Evolutionary conservation across 2,888 invertebrate genomes (phyloP), one percentile per base, ranked within the genome.

Genomic region (Apodemia zela): DNA sequence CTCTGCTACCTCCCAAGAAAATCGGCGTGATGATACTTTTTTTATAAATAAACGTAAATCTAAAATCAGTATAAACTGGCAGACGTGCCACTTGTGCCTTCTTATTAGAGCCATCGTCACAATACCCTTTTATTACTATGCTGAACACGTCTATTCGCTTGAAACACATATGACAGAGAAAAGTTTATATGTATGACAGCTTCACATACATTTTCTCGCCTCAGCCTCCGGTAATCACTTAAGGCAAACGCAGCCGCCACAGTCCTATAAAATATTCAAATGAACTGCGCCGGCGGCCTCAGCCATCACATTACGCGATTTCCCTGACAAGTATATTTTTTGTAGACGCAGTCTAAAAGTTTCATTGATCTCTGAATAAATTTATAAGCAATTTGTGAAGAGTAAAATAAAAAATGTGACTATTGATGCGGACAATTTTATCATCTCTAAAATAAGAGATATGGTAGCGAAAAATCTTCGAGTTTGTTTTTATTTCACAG

Each of bases 191-290:
- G 54, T 54, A 25, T 54, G 21, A 54, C 54, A 54, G 54, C 7
- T 54, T 63, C 62, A 62, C 47, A 63, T 63, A 62, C 29, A 62
- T 62, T 58, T 63, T 59, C 47, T 15, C 59, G 62, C 62, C 35
- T 58, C 62, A 63, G 66, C 67, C 67, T 58, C 47, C 70, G 66
- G 73, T 73, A 72, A 70, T 73, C 72, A 69, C 70, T 72, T 71
- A 72, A 67, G 72, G 73, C 72, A 71, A 71, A 70, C 70, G 65
- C 67, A 59, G 67, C 69, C 69, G 73, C 76, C 73, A 71, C 73
- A 68, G 71, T 69, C 73, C 73, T 77, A 79, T 80, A 76, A 79
- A 83, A 82, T 79, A 82, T 82, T 80, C 75, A 82, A 80, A 81
- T 73, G 74, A 74, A 77, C 71, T 73, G 78, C 73, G 77, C 75